These are phyloP conservation scores for Hippocampus zosterae DNA, from an alignment of 2,113 vertebrate genomes.

Conservation along the genomic window DNA sequence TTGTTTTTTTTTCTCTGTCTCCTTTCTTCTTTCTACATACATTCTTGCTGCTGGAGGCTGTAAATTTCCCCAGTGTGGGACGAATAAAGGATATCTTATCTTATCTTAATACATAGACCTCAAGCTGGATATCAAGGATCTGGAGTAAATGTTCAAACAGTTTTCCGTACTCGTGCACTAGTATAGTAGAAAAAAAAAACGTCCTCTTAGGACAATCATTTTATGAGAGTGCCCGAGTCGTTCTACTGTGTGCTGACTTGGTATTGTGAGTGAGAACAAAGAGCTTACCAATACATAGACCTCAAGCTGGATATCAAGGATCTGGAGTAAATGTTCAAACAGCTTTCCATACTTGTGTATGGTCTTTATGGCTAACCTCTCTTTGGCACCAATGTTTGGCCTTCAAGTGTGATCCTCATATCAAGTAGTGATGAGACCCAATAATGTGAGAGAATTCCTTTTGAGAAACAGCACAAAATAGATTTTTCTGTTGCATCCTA, in stretches of 20 bases:
- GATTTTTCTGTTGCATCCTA: neutral
- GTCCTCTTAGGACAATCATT: no score
- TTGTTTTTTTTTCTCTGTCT: no score
- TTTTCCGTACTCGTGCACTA: neutral
- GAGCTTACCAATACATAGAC: neutral
- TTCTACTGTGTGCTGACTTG: neutral
- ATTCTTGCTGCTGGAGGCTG: no score
- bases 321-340: neutral
- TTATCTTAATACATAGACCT: no score
- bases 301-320: neutral
- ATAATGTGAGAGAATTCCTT: slow-evolving; percentile 11
- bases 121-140: neutral
- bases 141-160: neutral
- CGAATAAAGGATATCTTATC: no score
- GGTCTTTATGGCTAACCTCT: slow-evolving; percentile 34
- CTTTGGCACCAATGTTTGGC: slow-evolving; percentile 44
- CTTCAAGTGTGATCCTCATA: slow-evolving; percentile 13
- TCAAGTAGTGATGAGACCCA: neutral
- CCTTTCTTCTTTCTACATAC: no score
- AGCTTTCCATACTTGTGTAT: neutral
- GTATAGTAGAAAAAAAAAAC: no score
- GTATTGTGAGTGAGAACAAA: neutral
- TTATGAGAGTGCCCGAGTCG: neutral
- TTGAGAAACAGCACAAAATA: slow-evolving; percentile 20
- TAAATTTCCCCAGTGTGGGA: no score